Evolutionary conservation across 2,888 invertebrate genomes (phyloP), one percentile per base, ranked within the genome.

Genomic region (Cylloceria caligata): DNA sequence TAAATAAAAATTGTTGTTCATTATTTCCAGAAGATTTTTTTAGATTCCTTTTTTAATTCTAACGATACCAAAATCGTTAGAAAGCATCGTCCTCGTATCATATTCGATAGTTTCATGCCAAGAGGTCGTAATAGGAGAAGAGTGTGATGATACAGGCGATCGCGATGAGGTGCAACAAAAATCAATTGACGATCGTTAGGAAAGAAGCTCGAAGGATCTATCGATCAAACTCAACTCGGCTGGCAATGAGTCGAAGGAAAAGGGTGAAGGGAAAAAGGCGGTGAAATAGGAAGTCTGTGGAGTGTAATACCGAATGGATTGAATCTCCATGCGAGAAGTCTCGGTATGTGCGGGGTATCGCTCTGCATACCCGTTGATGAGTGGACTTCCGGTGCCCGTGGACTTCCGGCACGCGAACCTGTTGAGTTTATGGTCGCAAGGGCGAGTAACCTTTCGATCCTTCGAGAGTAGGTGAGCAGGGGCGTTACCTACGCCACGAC

Each of bases 331-430:
- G 45, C 47, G 34, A 39, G 60, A 47, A 49, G 21, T 36, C 65
- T 60, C 45, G 68, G 64, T 64, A 36, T 24, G 52, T 11, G 24
- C 21, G 1, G 19, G 19, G 16, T 34, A 64, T 42, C 64, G 42
- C 42, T 24, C 64, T 21, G 19, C 42, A 64, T 60, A 36, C 24
- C 36, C 77, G 69, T 80, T 86, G 88, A 87, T 87, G 87, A 89
- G 89, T 90, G 89, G 87, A 91, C 90, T 91, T 91, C 89, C 89
- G 89, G 88, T 88, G 84, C 84, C 84, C 81, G 85, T 83, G 83
- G 79, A 86, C 87, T 89, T 91, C 89, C 90, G 88, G 87, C 92
- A 91, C 91, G 92, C 92, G 83, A 92, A 92, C 91, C 91, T 92
- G 92, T 92, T 92, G 91, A 87, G 78, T 64, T 55, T 21, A 42